phyloP scores from a whole-genome alignment of 1,140 invertebrate species.

The Temnothorax longispinosus region DNA sequence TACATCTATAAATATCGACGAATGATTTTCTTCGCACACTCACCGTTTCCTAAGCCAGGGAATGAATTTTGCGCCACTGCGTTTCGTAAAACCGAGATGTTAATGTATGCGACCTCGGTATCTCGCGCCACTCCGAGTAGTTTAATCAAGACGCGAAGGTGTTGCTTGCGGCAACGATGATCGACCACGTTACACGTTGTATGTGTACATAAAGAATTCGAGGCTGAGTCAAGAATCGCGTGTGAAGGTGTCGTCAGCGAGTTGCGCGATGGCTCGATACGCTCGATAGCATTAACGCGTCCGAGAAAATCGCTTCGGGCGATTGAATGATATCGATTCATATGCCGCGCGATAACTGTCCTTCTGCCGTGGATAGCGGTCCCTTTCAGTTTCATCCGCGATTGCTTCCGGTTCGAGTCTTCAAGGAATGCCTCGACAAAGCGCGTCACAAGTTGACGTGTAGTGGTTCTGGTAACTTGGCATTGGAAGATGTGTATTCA shows the following conservation, averaged over 20 bases:
- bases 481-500: not conserved
- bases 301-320: not conserved
- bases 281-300: not conserved
- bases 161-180: constrained; percentile 44
- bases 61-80: constrained; percentile 1
- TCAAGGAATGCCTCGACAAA: not conserved
- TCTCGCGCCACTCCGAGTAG: not conserved
- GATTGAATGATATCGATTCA: not conserved
- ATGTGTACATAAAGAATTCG: constrained; percentile 32
- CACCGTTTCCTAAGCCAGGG: not conserved
- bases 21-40: not conserved
- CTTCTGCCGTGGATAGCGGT: not conserved
- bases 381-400: not conserved
- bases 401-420: not conserved
- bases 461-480: not conserved
- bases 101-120: constrained; percentile 44
- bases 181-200: constrained; percentile 31
- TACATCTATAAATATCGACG: constrained; percentile 10
- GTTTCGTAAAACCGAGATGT: constrained; percentile 22
- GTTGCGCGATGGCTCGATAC: constrained; percentile 2
- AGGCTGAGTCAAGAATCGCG: constrained; percentile 7
- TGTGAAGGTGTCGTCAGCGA: constrained; percentile 31
- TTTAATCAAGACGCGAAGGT: constrained; percentile 47
- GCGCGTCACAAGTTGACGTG: not conserved
- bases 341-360: not conserved